Evolutionary conservation across 1,140 invertebrate species (phyloP), one percentile per base, ranked within the genome.

Genomic region (Sminthurinus signatus): DNA sequence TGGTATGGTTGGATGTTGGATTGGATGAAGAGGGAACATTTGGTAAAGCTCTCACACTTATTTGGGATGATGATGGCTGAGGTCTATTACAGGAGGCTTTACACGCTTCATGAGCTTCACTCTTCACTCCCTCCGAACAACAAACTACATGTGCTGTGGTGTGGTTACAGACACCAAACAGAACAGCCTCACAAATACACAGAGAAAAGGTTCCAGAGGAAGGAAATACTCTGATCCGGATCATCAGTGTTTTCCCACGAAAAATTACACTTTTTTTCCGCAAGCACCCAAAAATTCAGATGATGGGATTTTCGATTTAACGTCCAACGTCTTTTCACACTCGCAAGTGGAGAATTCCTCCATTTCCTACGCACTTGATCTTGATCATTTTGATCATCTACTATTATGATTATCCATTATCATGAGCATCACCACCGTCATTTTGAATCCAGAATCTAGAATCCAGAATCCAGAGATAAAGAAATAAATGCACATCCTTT

Each of bases 51-150:
- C 68, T 64, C 68, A 69, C 68, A 69, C 58, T 69, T 69, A 69
- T 69, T 69, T 69, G 64, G 68, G 64, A 69, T 69, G 68, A 69
- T 69, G 68, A 69, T 68, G 56, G 66, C 64, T 68, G 54, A 46
- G 39, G 42, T 60, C 66, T 68, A 68, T 68, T 68, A 68, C 61
- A 39, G 15, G 17, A 58, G 31, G 56, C 50, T 62, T 68, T 68
- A 50, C 58, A 56, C 59, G 57, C 23, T 65, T 60, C 59, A 60
- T 48, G 44, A 52, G 32, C 29, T 56, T 46, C 29, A 10, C 36
- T 31, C n/a, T 23, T 54, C 29, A n/a, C 44, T 19, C 17, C 8
- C 44, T 25, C 44, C n/a, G n/a, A n/a, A n/a, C n/a, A n/a, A n/a
- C n/a, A n/a, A n/a, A n/a, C n/a, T n/a, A n/a, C n/a, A n/a, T n/a